Evolutionary conservation across 2,888 invertebrate genomes (phyloP).

Genomic region (Dryobotodes eremita): DNA sequence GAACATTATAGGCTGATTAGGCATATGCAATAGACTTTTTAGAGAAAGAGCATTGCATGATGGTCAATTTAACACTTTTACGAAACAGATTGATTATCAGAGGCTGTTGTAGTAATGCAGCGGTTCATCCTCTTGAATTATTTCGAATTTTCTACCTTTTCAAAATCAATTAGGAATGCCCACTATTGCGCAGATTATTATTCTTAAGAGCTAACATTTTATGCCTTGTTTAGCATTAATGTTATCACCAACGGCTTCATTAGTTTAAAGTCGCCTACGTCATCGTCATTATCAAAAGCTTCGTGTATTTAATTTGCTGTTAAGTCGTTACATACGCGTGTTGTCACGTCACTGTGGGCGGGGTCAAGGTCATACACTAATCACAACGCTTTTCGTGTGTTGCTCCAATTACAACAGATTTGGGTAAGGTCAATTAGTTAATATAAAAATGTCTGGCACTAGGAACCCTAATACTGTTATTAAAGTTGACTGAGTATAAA

Average conservation of each 20-base stretch:
- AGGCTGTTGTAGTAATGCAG: too few species aligned
- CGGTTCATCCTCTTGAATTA: too few species aligned
- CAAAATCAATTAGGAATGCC: too few species aligned
- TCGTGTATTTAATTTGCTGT: constrained; percentile 1
- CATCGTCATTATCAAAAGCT: constrained; percentile 4
- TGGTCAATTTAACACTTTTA: too few species aligned
- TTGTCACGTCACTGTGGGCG: constrained; percentile 38
- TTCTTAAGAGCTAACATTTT: too few species aligned
- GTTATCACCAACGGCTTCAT: background rate
- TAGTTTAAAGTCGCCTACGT: background rate
- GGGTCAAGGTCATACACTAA: constrained; percentile 58
- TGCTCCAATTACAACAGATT: constrained; percentile 62
- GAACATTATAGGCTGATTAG: too few species aligned
- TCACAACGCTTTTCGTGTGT: constrained; percentile 57
- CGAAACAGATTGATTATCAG: too few species aligned
- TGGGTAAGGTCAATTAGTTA: constrained; percentile 57
- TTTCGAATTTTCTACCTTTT: too few species aligned
- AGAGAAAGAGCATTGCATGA: too few species aligned
- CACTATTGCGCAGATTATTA: too few species aligned
- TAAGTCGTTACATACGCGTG: constrained; percentile 29
- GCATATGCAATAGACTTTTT: too few species aligned
- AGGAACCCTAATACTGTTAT: constrained; percentile 1
- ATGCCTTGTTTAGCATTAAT: background rate
- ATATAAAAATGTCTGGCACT: constrained; percentile 45
- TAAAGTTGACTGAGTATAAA: background rate